Base-by-base conservation (phyloP, 2,797 vertebrate genomes). In the Triplophysa yarkandensis region DNA sequence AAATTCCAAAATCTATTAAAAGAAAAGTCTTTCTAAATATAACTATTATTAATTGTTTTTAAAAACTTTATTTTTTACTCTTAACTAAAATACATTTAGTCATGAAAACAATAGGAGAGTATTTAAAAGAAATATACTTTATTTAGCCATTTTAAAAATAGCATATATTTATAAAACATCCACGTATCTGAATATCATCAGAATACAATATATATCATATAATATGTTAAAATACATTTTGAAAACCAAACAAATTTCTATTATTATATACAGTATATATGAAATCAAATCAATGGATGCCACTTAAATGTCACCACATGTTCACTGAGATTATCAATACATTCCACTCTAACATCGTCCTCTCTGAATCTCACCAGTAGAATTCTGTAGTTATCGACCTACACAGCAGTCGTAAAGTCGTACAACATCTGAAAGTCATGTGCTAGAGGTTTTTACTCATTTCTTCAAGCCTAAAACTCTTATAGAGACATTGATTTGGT, bases 261-360 rank as follows among this genome's bases (percentile, higher is more conserved):
- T n/a, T n/a, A n/a, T n/a, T n/a, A n/a, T n/a, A n/a, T n/a, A n/a
- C n/a, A n/a, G n/a, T n/a, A n/a, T n/a, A n/a, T n/a, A n/a, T n/a
- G n/a, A n/a, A n/a, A 77, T 58, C n/a, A 43, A n/a, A 32, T 36
- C 10, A 73, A 23, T 2, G 60, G 67, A 30, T 14, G 11, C 6
- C 17, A 27, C 32, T 66, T 69, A 78, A 41, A 82, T 50, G 8
- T 74, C 80, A 46, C 48, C 14, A 76, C 48, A 36, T 14, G 27
- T 78, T 82, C 34, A 77, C 16, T 1, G 43, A 80, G 28, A 63
- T 11, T 8, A 50, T 78, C 19, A 60, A 66, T 61, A 68, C 71
- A 28, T 74, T 74, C 23, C 80, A 77, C 27, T 68, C 58, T 30
- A 63, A 52, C 8, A 4, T 34, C 16, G 32, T 62, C 41, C 67